Evolutionary conservation across 2,113 vertebrate genomes (phyloP), one percentile per base, ranked within the genome.

Genomic region (Eleginops maclovinus): DNA sequence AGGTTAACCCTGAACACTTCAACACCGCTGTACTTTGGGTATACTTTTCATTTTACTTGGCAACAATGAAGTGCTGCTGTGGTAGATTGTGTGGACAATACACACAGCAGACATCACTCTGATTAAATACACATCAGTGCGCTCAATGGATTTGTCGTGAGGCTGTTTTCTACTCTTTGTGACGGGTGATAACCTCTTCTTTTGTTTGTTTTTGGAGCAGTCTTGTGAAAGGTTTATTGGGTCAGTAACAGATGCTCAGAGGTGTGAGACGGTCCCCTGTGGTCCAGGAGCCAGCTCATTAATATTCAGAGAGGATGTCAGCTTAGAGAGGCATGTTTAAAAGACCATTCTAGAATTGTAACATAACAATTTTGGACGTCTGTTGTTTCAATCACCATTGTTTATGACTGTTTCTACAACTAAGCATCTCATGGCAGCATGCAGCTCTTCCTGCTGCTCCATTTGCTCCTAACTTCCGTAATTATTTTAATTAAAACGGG

Each of bases 111-210:
- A 64, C 56, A 49, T 70, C 16, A 28, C 28, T 79, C 56, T 75
- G 40, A 66, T 3, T 44, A 59, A 75, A 76, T 17, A 75, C 26
- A 31, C 62, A 28, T 65, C 4, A 44, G 24, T 11, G 12, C 66
- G 47, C 21, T 47, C 21, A 40, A 9, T 15, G 50, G 53, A 70
- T 75, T 40, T 9, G 7, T 8, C 46, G 24, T 44, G 59, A 65
- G 17, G 54, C 36, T 44, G 2, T 21, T 19, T 73, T 72, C 46
- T 60, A 31, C 60, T 66, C 59, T 26, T 2, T 26, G 11, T 64
- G 70, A 84, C 61, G 46, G 49, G 65, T 75, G 83, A 75, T 84
- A 65, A 92, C 60, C 19, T 41, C 0, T 67, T 31, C 82, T 54
- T 55, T 85, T 88, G 85, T 83, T 58, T 2, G 61, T 50, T 72